phyloP scores from a whole-genome alignment of 2,888 invertebrate species.

The Aphodius sticticus region DNA sequence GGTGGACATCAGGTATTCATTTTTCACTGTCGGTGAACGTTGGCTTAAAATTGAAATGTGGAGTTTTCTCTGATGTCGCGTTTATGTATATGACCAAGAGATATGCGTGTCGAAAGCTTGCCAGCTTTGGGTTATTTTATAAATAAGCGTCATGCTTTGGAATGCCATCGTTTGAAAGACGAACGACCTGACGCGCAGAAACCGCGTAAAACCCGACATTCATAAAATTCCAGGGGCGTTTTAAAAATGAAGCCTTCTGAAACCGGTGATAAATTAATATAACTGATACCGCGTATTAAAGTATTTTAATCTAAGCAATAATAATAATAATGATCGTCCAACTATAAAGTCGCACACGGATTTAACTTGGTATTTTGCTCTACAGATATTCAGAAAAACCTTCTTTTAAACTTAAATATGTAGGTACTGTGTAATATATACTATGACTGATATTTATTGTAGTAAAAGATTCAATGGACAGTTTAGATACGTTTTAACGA shows the following conservation, averaged over 20 bases:
- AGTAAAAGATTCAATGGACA: too few relatives aligned
- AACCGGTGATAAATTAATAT: neutral
- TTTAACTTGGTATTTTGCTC: too few relatives aligned
- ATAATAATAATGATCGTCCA: neutral
- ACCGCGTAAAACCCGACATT: neutral
- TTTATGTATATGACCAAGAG: neutral
- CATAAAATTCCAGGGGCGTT: neutral
- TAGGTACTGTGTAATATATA: too few relatives aligned
- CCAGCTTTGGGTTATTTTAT: slow-evolving; percentile 38
- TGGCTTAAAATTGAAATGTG: neutral
- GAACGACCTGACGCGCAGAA: neutral
- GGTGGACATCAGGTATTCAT: neutral
- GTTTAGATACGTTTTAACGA: too few relatives aligned
- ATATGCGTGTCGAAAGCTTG: slow-evolving; percentile 29
- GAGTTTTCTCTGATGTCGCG: neutral
- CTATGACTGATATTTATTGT: too few relatives aligned
- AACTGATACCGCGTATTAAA: neutral
- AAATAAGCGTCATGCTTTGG: slow-evolving; percentile 27
- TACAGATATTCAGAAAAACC: too few relatives aligned
- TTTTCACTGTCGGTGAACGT: neutral
- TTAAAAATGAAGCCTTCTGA: neutral
- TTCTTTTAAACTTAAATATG: too few relatives aligned
- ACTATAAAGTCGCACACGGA: too few relatives aligned
- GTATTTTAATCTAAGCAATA: neutral
- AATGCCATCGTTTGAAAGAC: slow-evolving; percentile 4